phyloP scores from a whole-genome alignment of 1,140 invertebrate species.

The Apolygus lucorum region DNA sequence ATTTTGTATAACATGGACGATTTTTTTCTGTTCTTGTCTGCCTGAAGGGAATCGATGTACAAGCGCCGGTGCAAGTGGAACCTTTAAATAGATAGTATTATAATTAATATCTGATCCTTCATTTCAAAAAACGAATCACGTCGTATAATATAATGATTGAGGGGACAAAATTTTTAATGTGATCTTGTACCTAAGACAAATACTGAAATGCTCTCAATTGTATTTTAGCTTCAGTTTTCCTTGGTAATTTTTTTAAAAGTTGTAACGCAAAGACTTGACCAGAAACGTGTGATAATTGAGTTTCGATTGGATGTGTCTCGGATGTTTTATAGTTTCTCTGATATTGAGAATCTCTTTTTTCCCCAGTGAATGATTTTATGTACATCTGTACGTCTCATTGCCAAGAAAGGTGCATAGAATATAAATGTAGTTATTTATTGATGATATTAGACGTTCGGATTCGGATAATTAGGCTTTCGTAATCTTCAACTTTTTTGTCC shows the following conservation, averaged over 20 bases:
- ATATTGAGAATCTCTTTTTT: not conserved
- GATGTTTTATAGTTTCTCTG: not conserved
- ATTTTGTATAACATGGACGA: constrained; percentile 2
- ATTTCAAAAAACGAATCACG: not conserved
- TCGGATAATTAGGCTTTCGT: too few species aligned
- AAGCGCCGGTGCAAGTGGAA: constrained; percentile 22
- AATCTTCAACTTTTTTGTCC: too few species aligned
- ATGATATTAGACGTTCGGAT: not conserved
- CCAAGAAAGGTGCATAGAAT: too few species aligned
- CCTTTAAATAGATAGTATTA: not conserved
- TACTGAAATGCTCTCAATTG: not conserved
- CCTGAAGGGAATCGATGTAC: constrained; percentile 22
- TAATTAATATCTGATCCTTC: not conserved
- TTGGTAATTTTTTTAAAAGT: not conserved
- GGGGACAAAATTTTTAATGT: not conserved
- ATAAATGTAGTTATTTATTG: too few species aligned
- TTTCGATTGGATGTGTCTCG: not conserved
- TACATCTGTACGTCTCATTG: too few species aligned
- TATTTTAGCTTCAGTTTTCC: not conserved
- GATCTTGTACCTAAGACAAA: constrained; percentile 4
- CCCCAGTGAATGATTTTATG: not conserved
- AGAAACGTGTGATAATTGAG: constrained; percentile 7
- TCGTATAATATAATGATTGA: not conserved
- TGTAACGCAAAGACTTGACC: constrained; percentile 11
- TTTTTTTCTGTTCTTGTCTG: constrained; percentile 19